A percentile compares a stretch with the other conserved stretches of the same genome.
phyloP scores from a whole-genome alignment of 2,113 vertebrate genomes.

The Progne subis region DNA sequence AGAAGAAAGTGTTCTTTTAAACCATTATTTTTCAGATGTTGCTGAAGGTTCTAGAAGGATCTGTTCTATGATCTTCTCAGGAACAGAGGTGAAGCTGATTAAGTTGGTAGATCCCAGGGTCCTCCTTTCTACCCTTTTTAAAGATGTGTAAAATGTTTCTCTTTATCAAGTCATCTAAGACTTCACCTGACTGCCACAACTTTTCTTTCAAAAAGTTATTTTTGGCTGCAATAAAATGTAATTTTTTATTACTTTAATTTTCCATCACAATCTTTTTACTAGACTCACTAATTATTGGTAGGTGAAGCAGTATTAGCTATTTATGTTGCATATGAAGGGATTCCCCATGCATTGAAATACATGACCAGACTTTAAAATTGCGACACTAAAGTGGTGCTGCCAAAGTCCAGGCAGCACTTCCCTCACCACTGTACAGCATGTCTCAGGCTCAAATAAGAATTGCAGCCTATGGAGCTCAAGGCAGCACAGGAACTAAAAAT shows the following conservation, averaged over 20 bases:
- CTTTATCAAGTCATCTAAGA: not conserved
- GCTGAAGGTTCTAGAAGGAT: not conserved
- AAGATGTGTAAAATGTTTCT: not conserved
- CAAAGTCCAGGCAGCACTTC: not conserved
- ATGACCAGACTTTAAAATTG: not conserved
- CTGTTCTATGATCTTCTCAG: not conserved
- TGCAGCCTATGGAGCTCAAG: not conserved
- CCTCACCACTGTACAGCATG: not conserved
- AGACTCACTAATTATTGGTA: not conserved
- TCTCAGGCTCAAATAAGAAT: not conserved
- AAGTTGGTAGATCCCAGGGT: not conserved
- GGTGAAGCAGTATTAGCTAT: not conserved
- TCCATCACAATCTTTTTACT: not conserved
- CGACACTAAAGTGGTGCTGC: not conserved
- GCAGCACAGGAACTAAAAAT: not conserved
- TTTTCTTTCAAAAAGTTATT: not conserved
- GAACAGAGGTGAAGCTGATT: not conserved
- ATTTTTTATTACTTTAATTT: not conserved
- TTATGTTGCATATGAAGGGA: not conserved
- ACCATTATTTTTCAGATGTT: not conserved
- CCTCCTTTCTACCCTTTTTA: not conserved
- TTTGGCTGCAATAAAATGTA: not conserved
- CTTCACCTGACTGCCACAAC: not conserved
- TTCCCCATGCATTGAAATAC: not conserved
- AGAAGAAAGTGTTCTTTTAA: not conserved